Evolutionary conservation across 2,888 invertebrate species (phyloP), one percentile per base, ranked within the genome.

Genomic region (Nomada ruficornis): DNA sequence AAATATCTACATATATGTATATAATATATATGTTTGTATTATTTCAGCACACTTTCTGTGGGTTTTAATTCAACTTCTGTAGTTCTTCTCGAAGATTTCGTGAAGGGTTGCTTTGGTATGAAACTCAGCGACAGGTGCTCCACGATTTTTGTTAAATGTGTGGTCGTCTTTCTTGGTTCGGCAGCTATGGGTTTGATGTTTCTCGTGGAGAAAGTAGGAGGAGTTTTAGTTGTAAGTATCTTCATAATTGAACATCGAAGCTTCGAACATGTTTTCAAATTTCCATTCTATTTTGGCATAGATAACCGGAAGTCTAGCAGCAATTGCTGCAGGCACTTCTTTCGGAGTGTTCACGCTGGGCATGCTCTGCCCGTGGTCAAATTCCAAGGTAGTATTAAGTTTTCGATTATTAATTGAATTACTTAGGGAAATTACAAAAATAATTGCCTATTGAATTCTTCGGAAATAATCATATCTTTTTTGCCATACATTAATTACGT

Each of bases 41-140:
- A 71, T 91, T 94, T 42, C 93, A 98, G 98, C 92, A 98, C 98
- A 0, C 94, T 98, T 52, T 98, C 98, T 0, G 98, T 98, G 1
- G 97, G 98, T 1, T 94, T 98, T 54, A 98, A 98, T 93, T 98
- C 98, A 0, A 96, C 98, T 55, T 96, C 98, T 0, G 96, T 98
- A 70, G 98, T 98, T 0, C 95, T 97, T 2, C 94, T 98, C 26
- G 97, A 98, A 92, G 98, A 98, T 92, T 96, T 98, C 71, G 95
- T 98, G 83, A 96, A 96, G 89, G 96, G 97, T 57, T 96, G 96
- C 93, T 94, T 96, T 89, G 95, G 95, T 81, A 91, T 96, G 64
- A 94, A 95, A 62, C 94, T 96, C 55, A 95, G 95, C 80, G 96
- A 96, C 62, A 94, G 95, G 71, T 94, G 94, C 1, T 96, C 96